These are phyloP conservation scores for Octodonta nipae DNA, from an alignment of 2,888 invertebrate species.

Conservation along the genomic window DNA sequence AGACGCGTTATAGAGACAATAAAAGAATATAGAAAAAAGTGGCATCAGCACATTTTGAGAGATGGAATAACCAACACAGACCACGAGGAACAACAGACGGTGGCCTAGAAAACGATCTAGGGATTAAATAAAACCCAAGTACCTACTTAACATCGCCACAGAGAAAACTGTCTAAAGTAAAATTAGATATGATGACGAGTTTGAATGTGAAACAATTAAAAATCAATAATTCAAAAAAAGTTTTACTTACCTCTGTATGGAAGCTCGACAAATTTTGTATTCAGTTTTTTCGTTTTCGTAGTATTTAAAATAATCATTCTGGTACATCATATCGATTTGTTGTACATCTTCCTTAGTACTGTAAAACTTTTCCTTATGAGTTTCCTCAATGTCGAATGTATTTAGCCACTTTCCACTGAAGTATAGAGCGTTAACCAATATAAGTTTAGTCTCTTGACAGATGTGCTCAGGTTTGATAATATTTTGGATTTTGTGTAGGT, in stretches of 20 bases:
- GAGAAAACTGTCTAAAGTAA: no score
- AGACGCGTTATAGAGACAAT: no score
- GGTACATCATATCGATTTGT: conserved; percentile 24
- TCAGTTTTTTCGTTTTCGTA: conserved; percentile 18
- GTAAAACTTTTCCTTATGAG: conserved; percentile 20
- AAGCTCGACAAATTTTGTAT: conserved; percentile 24
- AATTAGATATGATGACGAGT: no score
- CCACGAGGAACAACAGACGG: no score
- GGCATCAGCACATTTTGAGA: no score
- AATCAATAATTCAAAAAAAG: neutral
- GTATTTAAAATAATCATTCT: conserved; percentile 16
- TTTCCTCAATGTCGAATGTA: conserved; percentile 17
- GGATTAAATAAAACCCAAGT: no score
- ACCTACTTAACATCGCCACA: no score
- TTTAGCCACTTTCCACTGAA: conserved; percentile 26
- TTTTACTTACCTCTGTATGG: conserved; percentile 11
- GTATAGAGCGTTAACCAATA: conserved; percentile 30
- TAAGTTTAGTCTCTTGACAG: conserved; percentile 17
- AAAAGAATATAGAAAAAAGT: no score
- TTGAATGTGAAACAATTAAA: no score
- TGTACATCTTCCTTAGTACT: conserved; percentile 14
- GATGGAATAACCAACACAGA: no score
- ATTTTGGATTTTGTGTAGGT: conserved; percentile 29
- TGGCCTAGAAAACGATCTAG: no score
- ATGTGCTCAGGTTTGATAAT: conserved; percentile 21